Evolutionary conservation across 2,113 vertebrate species (phyloP), one percentile per base, ranked within the genome.

Genomic region (Tetraodon nigroviridis): DNA sequence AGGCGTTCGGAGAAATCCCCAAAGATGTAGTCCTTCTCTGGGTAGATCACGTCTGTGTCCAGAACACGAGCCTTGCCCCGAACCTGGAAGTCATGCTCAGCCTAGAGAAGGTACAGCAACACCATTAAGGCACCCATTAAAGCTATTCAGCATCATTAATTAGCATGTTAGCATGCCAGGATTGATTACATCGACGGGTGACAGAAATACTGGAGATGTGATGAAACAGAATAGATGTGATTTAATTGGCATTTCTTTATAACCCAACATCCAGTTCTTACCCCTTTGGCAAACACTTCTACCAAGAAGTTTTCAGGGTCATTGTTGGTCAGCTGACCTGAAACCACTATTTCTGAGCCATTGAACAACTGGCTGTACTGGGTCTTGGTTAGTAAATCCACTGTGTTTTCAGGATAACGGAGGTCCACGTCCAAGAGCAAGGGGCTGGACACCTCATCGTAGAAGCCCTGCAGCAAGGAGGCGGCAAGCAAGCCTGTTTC

Each of bases 261-360:
- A 46, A 16, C 6, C 7, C 7, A 17, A 46, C 8, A 29, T 52
- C 19, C 3, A 16, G 54, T 18, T 48, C 93, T 92, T 73, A 95
- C 93, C 77, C 83, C 78, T 21, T 87, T 61, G 69, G 87, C 92
- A 1, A 61, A 86, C 57, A 95, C 88, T 83, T 90, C 89, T 51
- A 91, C 81, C n/a, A 80, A 63, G 50, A 94, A 84, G 63, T 87
- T 61, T 3, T 92, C 85, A 8, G 87, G 45, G 0, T 75, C 58
- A 14, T 84, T 67, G 61, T 93, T 90, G 1, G 4, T 76, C 24
- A 95, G 77, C 63, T 85, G 91, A 42, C 94, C 94, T 1, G 93
- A 87, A 4, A 95, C 93, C 19, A 93, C 83, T 42, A 96, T 90
- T 90, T 96, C 94, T 0, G 94, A 91, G 67, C 93, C 93, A 13